Evolutionary conservation across 2,113 vertebrate species (phyloP).

Genomic region (Zingel zingel): DNA sequence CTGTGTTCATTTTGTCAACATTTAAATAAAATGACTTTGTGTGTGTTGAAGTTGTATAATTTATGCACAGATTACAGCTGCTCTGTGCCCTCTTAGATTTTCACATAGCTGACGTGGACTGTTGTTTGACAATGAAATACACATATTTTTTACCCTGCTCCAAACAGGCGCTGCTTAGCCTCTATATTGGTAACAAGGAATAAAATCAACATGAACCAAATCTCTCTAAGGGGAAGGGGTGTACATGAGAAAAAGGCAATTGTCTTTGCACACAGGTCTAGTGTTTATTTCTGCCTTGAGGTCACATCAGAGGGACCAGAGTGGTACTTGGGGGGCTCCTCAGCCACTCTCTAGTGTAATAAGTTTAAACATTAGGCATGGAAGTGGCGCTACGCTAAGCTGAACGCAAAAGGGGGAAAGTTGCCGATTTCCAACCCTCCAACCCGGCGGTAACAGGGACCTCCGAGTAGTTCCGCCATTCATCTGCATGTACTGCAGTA

Average conservation of each 20-base stretch:
- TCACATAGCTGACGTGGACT: neutral
- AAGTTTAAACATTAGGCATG: conserved; percentile 17
- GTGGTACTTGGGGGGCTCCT: conserved; percentile 16
- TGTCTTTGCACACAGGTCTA: neutral
- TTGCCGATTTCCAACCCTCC: too few species aligned
- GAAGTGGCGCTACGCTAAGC: neutral
- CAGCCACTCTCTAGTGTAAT: conserved; percentile 23
- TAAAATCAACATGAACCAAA: conserved; percentile 22
- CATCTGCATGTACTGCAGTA: too few species aligned
- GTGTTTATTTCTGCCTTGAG: conserved; percentile 4
- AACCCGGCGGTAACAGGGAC: too few species aligned
- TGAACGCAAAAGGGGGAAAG: too few species aligned
- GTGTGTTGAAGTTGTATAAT: neutral
- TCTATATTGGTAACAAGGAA: neutral
- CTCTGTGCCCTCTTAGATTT: neutral
- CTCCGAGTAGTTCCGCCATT: too few species aligned
- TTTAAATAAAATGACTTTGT: neutral
- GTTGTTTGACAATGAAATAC: neutral
- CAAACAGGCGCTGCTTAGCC: neutral
- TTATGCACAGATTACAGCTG: neutral
- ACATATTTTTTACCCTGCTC: neutral
- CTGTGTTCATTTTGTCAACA: conserved; percentile 34
- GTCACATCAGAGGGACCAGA: conserved; percentile 20
- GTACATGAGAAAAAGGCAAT: neutral
- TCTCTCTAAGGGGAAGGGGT: conserved; percentile 4